Evolutionary conservation across 2,113 vertebrate species (phyloP), one percentile per base, ranked within the genome.

Genomic region (Cavia aperea): DNA sequence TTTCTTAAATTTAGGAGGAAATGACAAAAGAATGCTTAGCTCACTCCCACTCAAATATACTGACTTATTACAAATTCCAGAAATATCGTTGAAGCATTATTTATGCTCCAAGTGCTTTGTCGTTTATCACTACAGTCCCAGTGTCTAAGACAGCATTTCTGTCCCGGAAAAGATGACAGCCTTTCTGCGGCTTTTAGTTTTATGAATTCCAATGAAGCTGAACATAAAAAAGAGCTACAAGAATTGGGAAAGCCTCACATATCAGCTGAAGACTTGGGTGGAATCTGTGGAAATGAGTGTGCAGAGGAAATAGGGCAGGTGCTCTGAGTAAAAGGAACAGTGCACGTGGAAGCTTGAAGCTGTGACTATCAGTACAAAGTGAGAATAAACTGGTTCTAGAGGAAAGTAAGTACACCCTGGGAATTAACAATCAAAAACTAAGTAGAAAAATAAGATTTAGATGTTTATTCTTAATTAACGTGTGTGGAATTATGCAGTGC

Each of bases 171-270:
- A 88, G 73, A 82, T 90, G 81, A 93, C 58, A 81, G 36, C 77
- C 88, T 95, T 79, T 95, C 83, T 94, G 83, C 94, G 95, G 92
- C 83, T 94, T 94, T 84, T 19, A 65, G 75, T 91, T 92, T 92
- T 90, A 68, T 93, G 83, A 86, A 90, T 86, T 81, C n/a, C 68
- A 46, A 2, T 56, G 49, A 63, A 81, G 54, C 87, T 84, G 36
- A 58, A 75, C 43, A 81, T 94, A 83, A 95, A 68, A 65, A 88
- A 95, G 73, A 84, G 7, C n/a, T 63, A 18, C 54, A 73, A 66
- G 36, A 82, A 18, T 56, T 86, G 86, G 72, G 70, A 81, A 92
- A 89, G 24, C 15, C 1, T 92, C 24, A 2, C 31, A 51, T 79
- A 49, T 60, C 60, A 81, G 26, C 36, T n/a, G 19, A 92, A 56